Percentiles rank a stretch among this genome's conserved stretches.
These are phyloP conservation scores for Chironomus riparius DNA, from an alignment of 2,888 invertebrate species.

Conservation along the genomic window DNA sequence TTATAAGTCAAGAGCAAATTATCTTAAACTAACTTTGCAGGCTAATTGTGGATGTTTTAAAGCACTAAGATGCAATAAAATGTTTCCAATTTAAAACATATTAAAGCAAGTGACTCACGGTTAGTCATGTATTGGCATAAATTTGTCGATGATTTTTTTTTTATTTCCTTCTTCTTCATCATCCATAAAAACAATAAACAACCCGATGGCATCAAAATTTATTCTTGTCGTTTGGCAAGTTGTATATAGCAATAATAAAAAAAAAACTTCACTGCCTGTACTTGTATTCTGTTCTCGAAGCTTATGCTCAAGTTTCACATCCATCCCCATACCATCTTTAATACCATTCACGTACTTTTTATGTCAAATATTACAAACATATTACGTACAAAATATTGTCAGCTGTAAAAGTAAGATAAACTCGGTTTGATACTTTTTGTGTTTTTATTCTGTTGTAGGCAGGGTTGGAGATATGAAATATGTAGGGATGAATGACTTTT, in stretches of 20 bases:
- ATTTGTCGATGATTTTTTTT: background rate
- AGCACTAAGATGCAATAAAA: too few species aligned
- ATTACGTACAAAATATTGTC: conserved; percentile 11
- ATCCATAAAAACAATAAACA: background rate
- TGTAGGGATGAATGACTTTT: background rate
- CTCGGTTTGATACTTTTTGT: background rate
- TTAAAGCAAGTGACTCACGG: too few species aligned
- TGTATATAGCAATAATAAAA: too few species aligned
- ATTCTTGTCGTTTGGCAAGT: background rate
- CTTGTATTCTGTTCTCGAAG: too few species aligned
- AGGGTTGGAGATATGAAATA: background rate
- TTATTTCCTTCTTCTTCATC: background rate
- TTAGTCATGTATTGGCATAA: background rate
- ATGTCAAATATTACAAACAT: conserved; percentile 13
- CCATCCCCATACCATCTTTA: background rate
- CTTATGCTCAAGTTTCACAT: too few species aligned
- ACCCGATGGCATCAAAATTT: background rate
- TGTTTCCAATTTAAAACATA: too few species aligned
- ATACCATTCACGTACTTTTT: background rate
- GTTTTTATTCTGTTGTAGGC: background rate
- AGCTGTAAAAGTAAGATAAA: conserved; percentile 14
- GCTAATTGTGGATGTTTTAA: too few species aligned
- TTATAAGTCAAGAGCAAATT: too few species aligned
- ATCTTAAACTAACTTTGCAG: too few species aligned
- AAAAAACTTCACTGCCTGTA: too few species aligned